phyloP scores from a whole-genome alignment of 2,797 vertebrate genomes.

The Rhynchonycteris naso region DNA sequence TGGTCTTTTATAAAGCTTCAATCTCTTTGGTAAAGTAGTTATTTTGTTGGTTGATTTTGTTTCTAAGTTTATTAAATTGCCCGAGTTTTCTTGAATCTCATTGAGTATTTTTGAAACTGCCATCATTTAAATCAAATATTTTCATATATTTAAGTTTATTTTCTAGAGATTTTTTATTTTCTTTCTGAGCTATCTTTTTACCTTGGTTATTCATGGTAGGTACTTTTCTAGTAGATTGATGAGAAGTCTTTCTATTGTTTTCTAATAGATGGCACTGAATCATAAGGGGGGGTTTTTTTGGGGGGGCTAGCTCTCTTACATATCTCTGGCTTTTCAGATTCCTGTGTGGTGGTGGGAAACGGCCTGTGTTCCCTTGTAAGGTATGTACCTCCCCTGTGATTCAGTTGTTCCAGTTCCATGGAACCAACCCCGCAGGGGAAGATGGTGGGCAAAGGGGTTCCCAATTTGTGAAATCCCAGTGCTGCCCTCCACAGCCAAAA shows the following conservation, averaged over 20 bases:
- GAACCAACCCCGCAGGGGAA: neutral
- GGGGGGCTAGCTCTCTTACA: neutral
- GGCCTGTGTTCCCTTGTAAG: neutral
- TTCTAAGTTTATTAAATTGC: neutral
- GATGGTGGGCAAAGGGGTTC: neutral
- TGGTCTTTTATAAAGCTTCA: too few relatives aligned
- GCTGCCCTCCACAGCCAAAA: neutral
- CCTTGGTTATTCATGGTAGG: too few relatives aligned
- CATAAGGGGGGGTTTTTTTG: too few relatives aligned
- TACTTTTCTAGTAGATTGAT: neutral
- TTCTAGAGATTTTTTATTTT: too few relatives aligned
- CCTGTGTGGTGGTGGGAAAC: neutral
- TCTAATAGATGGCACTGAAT: neutral
- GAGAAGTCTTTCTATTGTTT: neutral
- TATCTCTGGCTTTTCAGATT: neutral
- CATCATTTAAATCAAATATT: too few relatives aligned
- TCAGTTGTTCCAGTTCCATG: neutral
- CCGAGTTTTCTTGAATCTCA: neutral
- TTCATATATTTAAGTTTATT: too few relatives aligned
- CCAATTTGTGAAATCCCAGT: neutral
- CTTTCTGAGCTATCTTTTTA: too few relatives aligned
- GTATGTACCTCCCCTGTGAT: neutral
- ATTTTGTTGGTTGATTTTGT: neutral
- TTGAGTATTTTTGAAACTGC: neutral
- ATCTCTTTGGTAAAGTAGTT: too few relatives aligned